Evolutionary conservation across 2,888 invertebrate genomes (phyloP).

Genomic region (Zygogramma bicolorata): DNA sequence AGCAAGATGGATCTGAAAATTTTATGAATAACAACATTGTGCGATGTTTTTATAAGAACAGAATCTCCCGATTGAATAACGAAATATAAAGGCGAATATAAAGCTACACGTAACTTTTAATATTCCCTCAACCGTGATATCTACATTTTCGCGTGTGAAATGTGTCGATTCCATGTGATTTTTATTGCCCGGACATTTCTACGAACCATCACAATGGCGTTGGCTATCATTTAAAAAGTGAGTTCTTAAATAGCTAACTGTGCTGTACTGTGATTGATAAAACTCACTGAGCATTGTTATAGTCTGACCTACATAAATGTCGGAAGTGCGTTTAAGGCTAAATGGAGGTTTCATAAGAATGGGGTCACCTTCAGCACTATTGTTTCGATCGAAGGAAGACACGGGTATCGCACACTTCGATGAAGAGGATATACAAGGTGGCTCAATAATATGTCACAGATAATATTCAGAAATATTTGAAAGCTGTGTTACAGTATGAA

Average conservation of each 20-base stretch:
- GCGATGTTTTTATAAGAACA: no score
- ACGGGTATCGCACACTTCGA: neutral
- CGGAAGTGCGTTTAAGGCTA: conserved; percentile 37
- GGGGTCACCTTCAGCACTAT: conserved; percentile 21
- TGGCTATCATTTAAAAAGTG: conserved; percentile 36
- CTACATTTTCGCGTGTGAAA: conserved; percentile 13
- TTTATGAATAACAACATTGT: no score
- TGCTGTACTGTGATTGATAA: conserved; percentile 26
- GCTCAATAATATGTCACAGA: neutral
- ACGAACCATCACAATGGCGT: neutral
- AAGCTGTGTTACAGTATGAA: no score
- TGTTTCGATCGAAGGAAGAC: neutral
- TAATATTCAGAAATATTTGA: no score
- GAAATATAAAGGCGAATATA: no score
- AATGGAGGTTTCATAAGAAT: conserved; percentile 35
- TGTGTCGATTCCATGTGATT: conserved; percentile 6
- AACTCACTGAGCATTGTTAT: conserved; percentile 34
- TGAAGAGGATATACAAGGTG: neutral
- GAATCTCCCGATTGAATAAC: no score
- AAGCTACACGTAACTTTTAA: neutral
- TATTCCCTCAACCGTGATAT: neutral
- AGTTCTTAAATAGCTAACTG: conserved; percentile 33
- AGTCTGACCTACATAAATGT: conserved; percentile 36
- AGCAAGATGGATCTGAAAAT: no score
- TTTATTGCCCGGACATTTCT: neutral